Percentiles rank a stretch among this genome's conserved stretches.
Evolutionary conservation across 2,797 vertebrate genomes (phyloP).

Genomic region (Cirrhinus molitorella): DNA sequence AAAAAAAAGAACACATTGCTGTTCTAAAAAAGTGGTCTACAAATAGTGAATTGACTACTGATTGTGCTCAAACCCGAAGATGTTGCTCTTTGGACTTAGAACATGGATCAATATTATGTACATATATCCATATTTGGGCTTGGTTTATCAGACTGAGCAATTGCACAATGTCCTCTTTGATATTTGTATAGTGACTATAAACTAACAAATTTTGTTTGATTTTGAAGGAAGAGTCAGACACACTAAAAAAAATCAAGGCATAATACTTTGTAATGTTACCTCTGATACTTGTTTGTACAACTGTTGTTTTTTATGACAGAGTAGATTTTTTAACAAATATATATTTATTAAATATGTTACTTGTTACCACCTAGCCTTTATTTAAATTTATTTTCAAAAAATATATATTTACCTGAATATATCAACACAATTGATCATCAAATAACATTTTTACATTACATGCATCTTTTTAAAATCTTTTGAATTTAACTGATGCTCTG

Average conservation of each 20-base stretch:
- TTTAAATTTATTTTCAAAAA: neutral
- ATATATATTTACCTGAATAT: neutral
- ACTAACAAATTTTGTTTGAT: conserved; percentile 58
- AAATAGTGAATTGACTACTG: neutral
- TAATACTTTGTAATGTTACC: conserved; percentile 12
- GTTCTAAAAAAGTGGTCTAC: no score
- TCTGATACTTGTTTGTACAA: neutral
- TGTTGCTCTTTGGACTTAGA: conserved; percentile 33
- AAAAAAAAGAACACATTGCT: no score
- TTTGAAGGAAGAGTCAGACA: conserved; percentile 9
- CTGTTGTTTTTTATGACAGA: neutral
- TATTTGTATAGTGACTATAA: conserved; percentile 59
- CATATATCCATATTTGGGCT: conserved; percentile 45
- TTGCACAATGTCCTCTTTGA: conserved; percentile 43
- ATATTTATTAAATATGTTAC: neutral
- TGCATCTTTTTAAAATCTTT: conserved; percentile 15
- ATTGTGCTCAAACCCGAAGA: neutral
- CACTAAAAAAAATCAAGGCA: neutral
- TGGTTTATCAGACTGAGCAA: conserved; percentile 33
- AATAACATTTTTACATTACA: conserved; percentile 1
- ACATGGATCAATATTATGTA: conserved; percentile 39
- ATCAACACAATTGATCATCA: conserved; percentile 2
- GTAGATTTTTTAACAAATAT: neutral
- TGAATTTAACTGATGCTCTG: no score
- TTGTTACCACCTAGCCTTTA: neutral